Evolutionary conservation across 2,113 vertebrate genomes (phyloP), one percentile per base, ranked within the genome.

Genomic region (Myrmecophaga tridactyla): DNA sequence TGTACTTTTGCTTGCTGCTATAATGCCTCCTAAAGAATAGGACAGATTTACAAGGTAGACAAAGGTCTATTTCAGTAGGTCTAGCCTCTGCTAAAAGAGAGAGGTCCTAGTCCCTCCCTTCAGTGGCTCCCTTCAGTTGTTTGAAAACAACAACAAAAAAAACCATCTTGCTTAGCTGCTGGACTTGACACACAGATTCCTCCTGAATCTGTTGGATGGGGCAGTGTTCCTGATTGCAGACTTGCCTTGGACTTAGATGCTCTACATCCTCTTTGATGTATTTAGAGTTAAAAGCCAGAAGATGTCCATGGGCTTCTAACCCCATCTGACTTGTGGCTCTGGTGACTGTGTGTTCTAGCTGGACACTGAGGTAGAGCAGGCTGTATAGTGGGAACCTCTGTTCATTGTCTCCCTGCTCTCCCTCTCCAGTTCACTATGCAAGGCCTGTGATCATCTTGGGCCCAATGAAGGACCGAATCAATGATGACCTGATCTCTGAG

Each of bases 401-500:
- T 60, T 97, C 76, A 97, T 51, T 41, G 0, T 82, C 9, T 88
- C 60, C 23, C 34, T 86, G 94, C 43, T 94, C 72, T 94, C 62
- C 51, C 36, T 63, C 95, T 12, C 0, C 96, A 99, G 99, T 99
- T 98, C 99, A 99, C 98, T 99, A 99, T 76, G 99, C 99, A 31
- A 98, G 99, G 97, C 99, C 99, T 9, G 99, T 99, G 97, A 99
- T 99, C 97, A 99, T 99, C 97, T 96, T 99, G 98, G 99, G 99
- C 83, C 99, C 99, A 0, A 99, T 99, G 97, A 99, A 99, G 98
- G 99, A 99, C 98, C 97, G 99, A 95, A 88, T 99, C 97, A 99
- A 99, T 0, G 99, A 99, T 17, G 99, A 99, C 98, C 99, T 99
- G 97, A 99, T 99, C 98, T 99, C 99, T 0, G 99, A 99, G 98